These are phyloP conservation scores for Catamblyrhynchus diadema DNA, from an alignment of 2,797 vertebrate genomes.

Conservation along the genomic window DNA sequence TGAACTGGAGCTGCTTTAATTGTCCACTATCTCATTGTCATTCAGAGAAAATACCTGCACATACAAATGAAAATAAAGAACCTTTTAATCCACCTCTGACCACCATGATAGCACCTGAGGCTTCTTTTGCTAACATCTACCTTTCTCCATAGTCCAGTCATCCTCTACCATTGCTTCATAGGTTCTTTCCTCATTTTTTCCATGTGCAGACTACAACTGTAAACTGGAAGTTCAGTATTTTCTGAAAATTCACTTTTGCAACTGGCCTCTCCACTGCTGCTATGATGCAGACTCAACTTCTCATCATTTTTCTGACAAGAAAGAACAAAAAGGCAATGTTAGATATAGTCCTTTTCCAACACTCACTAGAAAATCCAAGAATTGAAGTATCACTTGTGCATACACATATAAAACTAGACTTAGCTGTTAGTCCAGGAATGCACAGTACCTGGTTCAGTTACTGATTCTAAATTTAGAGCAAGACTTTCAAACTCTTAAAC, in stretches of 20 bases:
- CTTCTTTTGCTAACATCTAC: neutral
- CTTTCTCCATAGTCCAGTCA: slow-evolving; percentile 65
- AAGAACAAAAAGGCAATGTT: neutral
- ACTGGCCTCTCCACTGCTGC: slow-evolving; percentile 53
- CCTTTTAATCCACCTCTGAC: neutral
- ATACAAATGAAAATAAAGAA: neutral
- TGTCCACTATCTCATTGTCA: slow-evolving; percentile 66
- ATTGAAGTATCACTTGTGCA: neutral
- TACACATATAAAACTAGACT: neutral
- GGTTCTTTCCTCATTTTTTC: slow-evolving; percentile 56
- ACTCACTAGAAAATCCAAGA: neutral
- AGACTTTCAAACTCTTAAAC: neutral
- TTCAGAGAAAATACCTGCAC: slow-evolving; percentile 67
- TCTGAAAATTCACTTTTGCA: slow-evolving; percentile 69
- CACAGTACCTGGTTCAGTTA: neutral
- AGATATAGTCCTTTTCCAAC: neutral
- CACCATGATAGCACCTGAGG: neutral
- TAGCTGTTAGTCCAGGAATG: neutral
- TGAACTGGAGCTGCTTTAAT: slow-evolving; percentile 51
- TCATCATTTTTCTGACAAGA: slow-evolving; percentile 55
- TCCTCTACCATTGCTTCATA: slow-evolving; percentile 50
- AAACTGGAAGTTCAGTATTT: slow-evolving; percentile 9
- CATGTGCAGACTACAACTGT: neutral
- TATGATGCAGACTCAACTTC: slow-evolving; percentile 61
- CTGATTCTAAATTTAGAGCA: neutral